Percentiles rank a stretch among this genome's conserved stretches.
Conservation (phyloP, 2,797 vertebrate genomes). For the Scarus forsteni region DNA sequence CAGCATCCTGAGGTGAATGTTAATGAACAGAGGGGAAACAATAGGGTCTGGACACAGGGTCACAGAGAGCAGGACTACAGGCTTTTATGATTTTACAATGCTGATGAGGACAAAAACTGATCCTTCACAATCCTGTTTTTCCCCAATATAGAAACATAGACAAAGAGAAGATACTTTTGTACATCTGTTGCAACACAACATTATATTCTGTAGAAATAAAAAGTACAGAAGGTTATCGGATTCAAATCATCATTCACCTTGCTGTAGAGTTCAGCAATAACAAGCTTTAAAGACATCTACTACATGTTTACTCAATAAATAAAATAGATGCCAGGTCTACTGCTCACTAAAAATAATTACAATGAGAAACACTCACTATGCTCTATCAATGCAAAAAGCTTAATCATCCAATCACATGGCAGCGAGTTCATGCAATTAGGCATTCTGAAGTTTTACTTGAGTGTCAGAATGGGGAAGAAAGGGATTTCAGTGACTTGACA, state of each 20-base stretch:
- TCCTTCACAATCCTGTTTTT: neutral
- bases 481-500: too few relatives aligned
- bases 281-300: too few relatives aligned
- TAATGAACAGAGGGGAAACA: conserved; percentile 64
- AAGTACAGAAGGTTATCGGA: conserved; percentile 6
- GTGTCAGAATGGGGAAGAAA: too few relatives aligned
- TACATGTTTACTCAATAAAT: too few relatives aligned
- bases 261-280: neutral
- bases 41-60: conserved; percentile 61
- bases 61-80: conserved; percentile 46
- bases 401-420: too few relatives aligned
- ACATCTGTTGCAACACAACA: conserved; percentile 12
- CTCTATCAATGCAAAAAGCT: too few relatives aligned
- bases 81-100: conserved; percentile 39
- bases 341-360: too few relatives aligned
- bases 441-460: too few relatives aligned
- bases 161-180: neutral
- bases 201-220: conserved; percentile 31
- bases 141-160: neutral
- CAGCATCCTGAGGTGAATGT: conserved; percentile 58
- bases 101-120: conserved; percentile 23
- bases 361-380: too few relatives aligned
- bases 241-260: conserved; percentile 43
- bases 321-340: too few relatives aligned
- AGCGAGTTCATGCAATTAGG: too few relatives aligned